phyloP scores from a whole-genome alignment of 2,113 vertebrate species.

The Lophura nycthemera region DNA sequence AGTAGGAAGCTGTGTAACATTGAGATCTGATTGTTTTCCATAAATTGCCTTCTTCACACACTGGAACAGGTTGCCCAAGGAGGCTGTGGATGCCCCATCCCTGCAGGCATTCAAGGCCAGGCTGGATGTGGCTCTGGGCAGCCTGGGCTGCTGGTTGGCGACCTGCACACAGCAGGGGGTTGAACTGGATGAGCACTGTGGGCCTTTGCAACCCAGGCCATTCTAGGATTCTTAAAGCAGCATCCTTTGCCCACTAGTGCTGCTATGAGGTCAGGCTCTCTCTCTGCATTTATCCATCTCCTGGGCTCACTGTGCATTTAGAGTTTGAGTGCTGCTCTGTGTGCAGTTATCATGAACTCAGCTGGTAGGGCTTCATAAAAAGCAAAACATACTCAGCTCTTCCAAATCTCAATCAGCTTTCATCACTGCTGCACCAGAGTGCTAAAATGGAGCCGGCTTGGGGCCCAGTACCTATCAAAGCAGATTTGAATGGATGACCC shows the following conservation, averaged over 20 bases:
- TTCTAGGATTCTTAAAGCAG: too few relatives aligned
- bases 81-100: too few relatives aligned
- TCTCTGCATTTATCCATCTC: accelerated
- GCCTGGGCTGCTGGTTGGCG: too few relatives aligned
- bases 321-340: not conserved
- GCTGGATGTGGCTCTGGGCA: too few relatives aligned
- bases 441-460: accelerated
- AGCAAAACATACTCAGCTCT: not conserved
- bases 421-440: accelerated
- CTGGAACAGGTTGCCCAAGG: too few relatives aligned
- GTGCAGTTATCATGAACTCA: not conserved
- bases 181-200: too few relatives aligned
- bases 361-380: not conserved
- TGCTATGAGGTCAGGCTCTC: not conserved
- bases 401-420: not conserved
- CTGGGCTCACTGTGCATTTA: not conserved
- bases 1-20: accelerated
- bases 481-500: constrained; percentile 42
- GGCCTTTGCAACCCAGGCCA: too few relatives aligned
- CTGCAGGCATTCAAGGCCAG: too few relatives aligned
- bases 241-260: accelerated
- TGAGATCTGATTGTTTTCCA: not conserved
- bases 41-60: not conserved
- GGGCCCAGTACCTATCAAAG: not conserved
- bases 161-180: too few relatives aligned